Evolutionary conservation across 1,140 invertebrate species (phyloP).

Genomic region (Scaptomyza graminum): DNA sequence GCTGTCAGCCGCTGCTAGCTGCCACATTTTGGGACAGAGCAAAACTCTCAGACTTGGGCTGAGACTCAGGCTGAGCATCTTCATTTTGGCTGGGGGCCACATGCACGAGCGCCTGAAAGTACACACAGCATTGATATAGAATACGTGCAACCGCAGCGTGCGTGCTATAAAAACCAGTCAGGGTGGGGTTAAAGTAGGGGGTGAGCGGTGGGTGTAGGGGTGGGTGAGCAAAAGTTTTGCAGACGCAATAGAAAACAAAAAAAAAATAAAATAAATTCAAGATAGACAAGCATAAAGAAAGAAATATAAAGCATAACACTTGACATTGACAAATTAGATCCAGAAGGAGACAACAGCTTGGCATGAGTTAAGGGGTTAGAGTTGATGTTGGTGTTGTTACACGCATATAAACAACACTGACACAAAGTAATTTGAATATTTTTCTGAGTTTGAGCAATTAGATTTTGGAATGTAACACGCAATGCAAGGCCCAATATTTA

Average conservation of each 20-base stretch:
- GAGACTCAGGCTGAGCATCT: not conserved
- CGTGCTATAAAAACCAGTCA: constrained; percentile 1
- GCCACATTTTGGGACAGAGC: constrained; percentile 13
- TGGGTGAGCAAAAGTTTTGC: constrained; percentile 69
- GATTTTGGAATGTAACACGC: too few species aligned
- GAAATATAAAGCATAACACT: constrained; percentile 80
- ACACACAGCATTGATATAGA: constrained; percentile 71
- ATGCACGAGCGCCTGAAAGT: constrained; percentile 67
- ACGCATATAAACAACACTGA: too few species aligned
- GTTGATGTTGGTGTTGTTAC: not conserved
- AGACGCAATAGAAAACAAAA: constrained; percentile 43
- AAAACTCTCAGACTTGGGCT: not conserved
- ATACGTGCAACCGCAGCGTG: constrained; percentile 65
- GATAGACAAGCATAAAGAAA: constrained; percentile 10
- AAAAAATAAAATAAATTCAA: constrained; percentile 11
- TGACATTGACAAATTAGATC: constrained; percentile 83
- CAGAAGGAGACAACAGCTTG: constrained; percentile 71
- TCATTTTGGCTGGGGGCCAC: constrained; percentile 5
- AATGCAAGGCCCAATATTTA: too few species aligned
- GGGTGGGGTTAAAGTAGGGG: not conserved
- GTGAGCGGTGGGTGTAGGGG: not conserved
- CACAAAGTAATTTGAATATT: too few species aligned
- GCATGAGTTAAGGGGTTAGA: not conserved
- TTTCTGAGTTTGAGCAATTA: too few species aligned
- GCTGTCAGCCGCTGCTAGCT: constrained; percentile 28